Base-by-base conservation (phyloP, 2,888 invertebrate species). In the Papilio elwesi region DNA sequence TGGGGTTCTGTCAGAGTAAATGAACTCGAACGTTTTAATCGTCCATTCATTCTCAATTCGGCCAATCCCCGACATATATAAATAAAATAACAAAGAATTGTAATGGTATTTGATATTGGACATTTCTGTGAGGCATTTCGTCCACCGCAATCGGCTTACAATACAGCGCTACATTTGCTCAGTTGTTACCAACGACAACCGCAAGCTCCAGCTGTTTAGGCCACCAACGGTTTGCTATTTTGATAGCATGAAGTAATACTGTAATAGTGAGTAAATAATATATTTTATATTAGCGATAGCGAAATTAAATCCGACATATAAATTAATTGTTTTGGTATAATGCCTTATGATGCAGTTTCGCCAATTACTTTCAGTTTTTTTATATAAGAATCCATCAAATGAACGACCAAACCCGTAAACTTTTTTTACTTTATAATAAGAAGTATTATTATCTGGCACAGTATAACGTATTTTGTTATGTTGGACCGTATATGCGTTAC, bases 131-230 rank as follows among this genome's bases (percentile, higher is more conserved):
- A 36, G 36, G 57, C 57, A 13, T 6, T 3, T n/a, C 9, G 9
- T 59, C 38, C 38, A 59, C 57, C 36, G n/a, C 43, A 43, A 62
- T 62, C n/a, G 15, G 59, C 59, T 62, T 57, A 57, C 26, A 26
- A 26, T 26, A 26, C 16, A 55, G 12, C 55, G 57, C 13, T 38
- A 43, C 15, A 59, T 59, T 59, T 10, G 43, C 43, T 15, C 43
- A 62, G 43, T 62, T n/a, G n/a, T n/a, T 15, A 62, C 15, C 43
- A 43, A 62, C 59, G 26, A 55, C 55, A 5, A 62, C 15, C 59
- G 59, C 59, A 62, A 9, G 13, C 13, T 16, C 36, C 59, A 59
- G 59, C 43, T 62, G 59, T 43, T 43, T 62, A 10, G 6, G 15
- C 59, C 59, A 62, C 43, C 6, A 62, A 62, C 38, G 6, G 13